phyloP scores from a whole-genome alignment of 2,888 invertebrate species.

The Oscheius sp. region DNA sequence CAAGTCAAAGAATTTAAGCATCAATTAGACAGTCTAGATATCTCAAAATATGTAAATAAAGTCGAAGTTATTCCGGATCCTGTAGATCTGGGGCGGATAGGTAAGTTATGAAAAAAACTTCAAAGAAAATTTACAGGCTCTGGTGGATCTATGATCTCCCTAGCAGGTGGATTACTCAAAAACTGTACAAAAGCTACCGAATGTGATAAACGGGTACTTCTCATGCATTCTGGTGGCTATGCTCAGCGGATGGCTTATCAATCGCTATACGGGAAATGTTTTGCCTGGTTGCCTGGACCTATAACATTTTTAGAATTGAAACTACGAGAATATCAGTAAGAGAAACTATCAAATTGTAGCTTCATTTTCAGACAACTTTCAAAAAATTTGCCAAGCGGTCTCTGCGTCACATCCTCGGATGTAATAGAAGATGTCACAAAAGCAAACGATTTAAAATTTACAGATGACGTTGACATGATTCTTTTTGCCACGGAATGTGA shows the following conservation, averaged over 20 bases:
- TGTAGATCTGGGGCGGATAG: not conserved
- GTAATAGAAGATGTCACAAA: constrained; percentile 71
- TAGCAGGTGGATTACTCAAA: constrained; percentile 25
- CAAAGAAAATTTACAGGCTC: constrained; percentile 29
- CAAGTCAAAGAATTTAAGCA: constrained; percentile 37
- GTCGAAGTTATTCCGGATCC: constrained; percentile 34
- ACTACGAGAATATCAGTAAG: constrained; percentile 70
- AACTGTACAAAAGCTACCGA: not conserved
- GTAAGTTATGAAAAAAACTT: not conserved
- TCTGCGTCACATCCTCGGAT: constrained; percentile 72
- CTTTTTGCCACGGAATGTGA: constrained; percentile 44
- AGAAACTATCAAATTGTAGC: not conserved
- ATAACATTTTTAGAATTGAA: constrained; percentile 71
- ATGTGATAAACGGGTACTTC: constrained; percentile 61
- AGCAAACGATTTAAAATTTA: too few species aligned
- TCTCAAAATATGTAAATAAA: not conserved
- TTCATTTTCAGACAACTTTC: not conserved
- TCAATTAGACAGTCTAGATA: constrained; percentile 21
- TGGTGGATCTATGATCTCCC: constrained; percentile 44
- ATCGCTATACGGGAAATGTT: constrained; percentile 72
- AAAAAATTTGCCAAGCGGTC: constrained; percentile 57
- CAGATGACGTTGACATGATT: constrained; percentile 32
- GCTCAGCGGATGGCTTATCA: constrained; percentile 73
- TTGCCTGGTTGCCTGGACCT: constrained; percentile 68
- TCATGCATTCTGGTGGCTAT: constrained; percentile 73